Evolutionary conservation across 2,113 vertebrate species (phyloP).

Genomic region (Pantherophis guttatus): DNA sequence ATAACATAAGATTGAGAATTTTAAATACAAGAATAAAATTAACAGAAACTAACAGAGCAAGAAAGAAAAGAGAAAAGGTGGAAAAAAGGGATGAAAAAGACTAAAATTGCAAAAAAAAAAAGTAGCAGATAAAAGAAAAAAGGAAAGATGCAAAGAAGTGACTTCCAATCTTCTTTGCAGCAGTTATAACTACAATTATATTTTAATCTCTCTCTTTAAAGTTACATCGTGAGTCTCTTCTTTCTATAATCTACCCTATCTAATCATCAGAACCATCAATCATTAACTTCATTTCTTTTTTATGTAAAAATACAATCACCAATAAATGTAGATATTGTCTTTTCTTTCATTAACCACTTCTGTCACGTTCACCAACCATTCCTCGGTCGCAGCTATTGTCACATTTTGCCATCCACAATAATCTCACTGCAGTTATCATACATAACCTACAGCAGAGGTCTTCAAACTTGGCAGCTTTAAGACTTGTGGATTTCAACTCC

Average conservation of each 20-base stretch:
- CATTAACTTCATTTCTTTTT: background rate
- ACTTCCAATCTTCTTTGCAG: background rate
- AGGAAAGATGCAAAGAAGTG: background rate
- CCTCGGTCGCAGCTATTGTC: background rate
- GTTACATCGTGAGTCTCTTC: background rate
- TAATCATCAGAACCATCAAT: background rate
- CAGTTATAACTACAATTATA: background rate
- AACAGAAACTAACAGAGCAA: background rate
- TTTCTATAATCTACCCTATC: background rate
- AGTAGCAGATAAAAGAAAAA: background rate
- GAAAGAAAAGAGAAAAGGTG: background rate
- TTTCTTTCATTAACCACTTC: background rate
- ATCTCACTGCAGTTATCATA: background rate
- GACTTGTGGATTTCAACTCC: too few relatives aligned
- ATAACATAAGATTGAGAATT: background rate
- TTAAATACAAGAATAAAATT: background rate
- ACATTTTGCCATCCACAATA: background rate
- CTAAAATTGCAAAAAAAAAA: background rate
- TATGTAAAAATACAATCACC: background rate
- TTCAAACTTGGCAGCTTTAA: too few relatives aligned
- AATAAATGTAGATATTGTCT: background rate
- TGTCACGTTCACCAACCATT: background rate
- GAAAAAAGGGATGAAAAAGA: background rate
- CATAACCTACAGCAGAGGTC: background rate
- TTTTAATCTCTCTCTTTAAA: background rate